Evolutionary conservation across 2,888 invertebrate species (phyloP).

Genomic region (Trichogramma evanescens): DNA sequence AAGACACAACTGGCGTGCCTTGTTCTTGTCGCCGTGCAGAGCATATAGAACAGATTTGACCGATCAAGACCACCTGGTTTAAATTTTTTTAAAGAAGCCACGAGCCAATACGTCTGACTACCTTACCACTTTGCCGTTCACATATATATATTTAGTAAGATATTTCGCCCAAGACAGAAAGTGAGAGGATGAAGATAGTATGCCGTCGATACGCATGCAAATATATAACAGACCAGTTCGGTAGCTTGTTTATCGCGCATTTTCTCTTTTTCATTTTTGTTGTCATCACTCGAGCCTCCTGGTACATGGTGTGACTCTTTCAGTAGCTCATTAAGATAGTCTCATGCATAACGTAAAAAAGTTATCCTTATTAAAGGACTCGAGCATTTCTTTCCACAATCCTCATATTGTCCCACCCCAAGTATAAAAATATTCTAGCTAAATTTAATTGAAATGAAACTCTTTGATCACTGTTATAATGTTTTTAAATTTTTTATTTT

Average conservation of each 20-base stretch:
- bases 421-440: background rate
- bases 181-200: conserved; percentile 13
- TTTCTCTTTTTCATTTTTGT: background rate
- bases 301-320: conserved; percentile 11
- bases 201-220: background rate
- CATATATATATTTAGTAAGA: conserved; percentile 15
- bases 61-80: conserved; percentile 28
- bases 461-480: background rate
- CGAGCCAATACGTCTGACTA: conserved; percentile 5
- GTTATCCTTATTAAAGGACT: too few relatives aligned
- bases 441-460: background rate
- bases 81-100: conserved; percentile 21
- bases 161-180: conserved; percentile 3
- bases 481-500: background rate
- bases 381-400: too few relatives aligned
- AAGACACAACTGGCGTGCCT: background rate
- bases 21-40: conserved; percentile 11
- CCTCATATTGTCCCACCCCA: background rate
- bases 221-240: conserved; percentile 26
- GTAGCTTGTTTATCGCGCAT: conserved; percentile 25
- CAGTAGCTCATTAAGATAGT: conserved; percentile 12
- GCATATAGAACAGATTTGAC: conserved; percentile 3
- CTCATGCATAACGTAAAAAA: too few relatives aligned
- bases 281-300: background rate
- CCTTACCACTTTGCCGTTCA: conserved; percentile 3